These are phyloP conservation scores for Sylvilagus bachmani DNA, from an alignment of 2,113 vertebrate species.

Conservation along the genomic window DNA sequence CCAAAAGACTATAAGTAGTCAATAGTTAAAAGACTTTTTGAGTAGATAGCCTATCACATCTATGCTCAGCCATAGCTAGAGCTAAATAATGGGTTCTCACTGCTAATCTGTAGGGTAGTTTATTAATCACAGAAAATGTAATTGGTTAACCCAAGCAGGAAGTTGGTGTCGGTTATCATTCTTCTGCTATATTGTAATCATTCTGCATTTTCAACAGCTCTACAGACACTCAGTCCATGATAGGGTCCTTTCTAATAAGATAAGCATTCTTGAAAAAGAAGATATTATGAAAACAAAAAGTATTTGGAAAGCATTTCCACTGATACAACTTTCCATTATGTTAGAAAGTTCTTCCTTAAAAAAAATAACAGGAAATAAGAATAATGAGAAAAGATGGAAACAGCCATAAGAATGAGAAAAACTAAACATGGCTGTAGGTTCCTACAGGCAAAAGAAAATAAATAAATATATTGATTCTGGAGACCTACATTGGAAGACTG, in stretches of 20 bases:
- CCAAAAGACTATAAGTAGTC: conserved; percentile 43
- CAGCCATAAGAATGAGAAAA: background rate
- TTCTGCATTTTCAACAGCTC: conserved; percentile 69
- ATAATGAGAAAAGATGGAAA: background rate
- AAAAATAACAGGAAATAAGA: conserved; percentile 2
- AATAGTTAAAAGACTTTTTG: conserved; percentile 45
- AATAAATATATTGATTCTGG: background rate
- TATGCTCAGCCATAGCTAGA: background rate
- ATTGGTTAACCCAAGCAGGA: conserved; percentile 52
- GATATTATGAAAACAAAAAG: conserved; percentile 63
- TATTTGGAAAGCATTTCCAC: conserved; percentile 58
- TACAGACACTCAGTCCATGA: conserved; percentile 56
- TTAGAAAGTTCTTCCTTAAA: conserved; percentile 31
- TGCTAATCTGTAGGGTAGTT: conserved; percentile 39
- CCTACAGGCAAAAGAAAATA: background rate
- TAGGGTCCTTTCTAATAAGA: conserved; percentile 57
- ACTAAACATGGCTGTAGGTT: background rate
- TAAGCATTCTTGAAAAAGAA: conserved; percentile 61
- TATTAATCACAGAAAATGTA: conserved; percentile 52
- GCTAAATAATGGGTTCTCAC: conserved; percentile 47
- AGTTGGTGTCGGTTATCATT: conserved; percentile 37
- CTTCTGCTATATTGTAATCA: conserved; percentile 56
- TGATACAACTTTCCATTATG: conserved; percentile 31
- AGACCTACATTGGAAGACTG: background rate
- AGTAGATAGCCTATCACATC: conserved; percentile 31